phyloP scores from a whole-genome alignment of 2,797 vertebrate genomes.

The Muraenolepis orangiensis region DNA sequence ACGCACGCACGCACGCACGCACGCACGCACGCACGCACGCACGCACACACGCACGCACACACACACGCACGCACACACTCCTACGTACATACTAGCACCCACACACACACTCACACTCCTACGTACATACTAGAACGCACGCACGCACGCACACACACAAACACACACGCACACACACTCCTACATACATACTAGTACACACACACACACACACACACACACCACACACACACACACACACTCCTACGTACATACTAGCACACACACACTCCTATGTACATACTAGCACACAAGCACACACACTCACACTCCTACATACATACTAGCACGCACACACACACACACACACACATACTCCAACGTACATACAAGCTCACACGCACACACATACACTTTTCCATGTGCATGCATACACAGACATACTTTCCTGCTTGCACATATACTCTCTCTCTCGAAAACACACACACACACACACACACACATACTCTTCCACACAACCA shows the following conservation, averaged over 20 bases:
- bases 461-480: no score
- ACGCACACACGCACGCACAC: background rate
- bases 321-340: no score
- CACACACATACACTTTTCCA: background rate
- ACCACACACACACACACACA: slow-evolving; percentile 8
- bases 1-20: no score
- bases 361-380: no score
- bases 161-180: background rate
- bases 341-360: background rate
- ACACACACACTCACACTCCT: no score
- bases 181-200: background rate
- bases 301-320: background rate
- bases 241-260: background rate
- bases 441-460: no score
- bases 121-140: background rate
- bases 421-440: no score
- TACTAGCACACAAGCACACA: background rate
- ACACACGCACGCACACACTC: no score
- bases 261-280: background rate
- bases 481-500: no score
- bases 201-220: background rate
- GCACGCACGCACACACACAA: background rate
- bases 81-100: no score
- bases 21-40: background rate
- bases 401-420: background rate